Conservation (phyloP, 2,113 vertebrate genomes). For the Pangasianodon gigas region DNA sequence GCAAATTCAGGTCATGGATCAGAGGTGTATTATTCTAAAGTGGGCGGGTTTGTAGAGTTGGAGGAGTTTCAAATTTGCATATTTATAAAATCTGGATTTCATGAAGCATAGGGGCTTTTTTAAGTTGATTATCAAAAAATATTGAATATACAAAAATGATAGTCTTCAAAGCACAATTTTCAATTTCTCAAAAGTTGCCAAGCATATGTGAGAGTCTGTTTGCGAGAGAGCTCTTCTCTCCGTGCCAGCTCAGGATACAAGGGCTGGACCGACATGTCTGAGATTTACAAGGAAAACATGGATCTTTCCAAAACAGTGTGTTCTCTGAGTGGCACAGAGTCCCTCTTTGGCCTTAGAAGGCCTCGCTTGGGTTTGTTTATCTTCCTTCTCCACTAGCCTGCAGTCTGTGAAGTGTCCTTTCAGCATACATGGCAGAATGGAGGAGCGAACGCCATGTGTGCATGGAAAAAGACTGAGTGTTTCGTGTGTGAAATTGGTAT, state of each 20-base stretch:
- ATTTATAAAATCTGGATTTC: neutral
- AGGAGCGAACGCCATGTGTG: slow-evolving; percentile 4
- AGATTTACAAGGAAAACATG: slow-evolving; percentile 16
- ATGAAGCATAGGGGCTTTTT: neutral
- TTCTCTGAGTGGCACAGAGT: slow-evolving; percentile 23
- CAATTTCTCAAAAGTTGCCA: neutral
- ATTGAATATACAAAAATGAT: neutral
- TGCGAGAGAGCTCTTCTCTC: neutral
- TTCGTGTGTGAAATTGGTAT: neutral
- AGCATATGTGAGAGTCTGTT: neutral
- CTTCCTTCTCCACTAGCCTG: slow-evolving; percentile 26
- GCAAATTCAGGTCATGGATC: neutral
- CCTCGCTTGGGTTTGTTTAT: slow-evolving; percentile 39
- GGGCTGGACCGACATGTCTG: neutral
- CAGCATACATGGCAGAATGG: slow-evolving; percentile 10
- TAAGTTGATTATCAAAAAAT: too few species aligned
- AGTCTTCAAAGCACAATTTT: neutral
- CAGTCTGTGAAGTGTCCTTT: slow-evolving; percentile 47
- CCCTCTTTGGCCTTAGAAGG: slow-evolving; percentile 45
- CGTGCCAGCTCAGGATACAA: neutral
- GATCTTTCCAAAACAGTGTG: neutral
- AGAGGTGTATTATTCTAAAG: neutral
- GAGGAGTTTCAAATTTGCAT: neutral
- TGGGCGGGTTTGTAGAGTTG: neutral
- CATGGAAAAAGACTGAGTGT: neutral